These are phyloP conservation scores for Leucoraja erinaceus DNA, from an alignment of 2,113 vertebrate species.

Conservation along the genomic window DNA sequence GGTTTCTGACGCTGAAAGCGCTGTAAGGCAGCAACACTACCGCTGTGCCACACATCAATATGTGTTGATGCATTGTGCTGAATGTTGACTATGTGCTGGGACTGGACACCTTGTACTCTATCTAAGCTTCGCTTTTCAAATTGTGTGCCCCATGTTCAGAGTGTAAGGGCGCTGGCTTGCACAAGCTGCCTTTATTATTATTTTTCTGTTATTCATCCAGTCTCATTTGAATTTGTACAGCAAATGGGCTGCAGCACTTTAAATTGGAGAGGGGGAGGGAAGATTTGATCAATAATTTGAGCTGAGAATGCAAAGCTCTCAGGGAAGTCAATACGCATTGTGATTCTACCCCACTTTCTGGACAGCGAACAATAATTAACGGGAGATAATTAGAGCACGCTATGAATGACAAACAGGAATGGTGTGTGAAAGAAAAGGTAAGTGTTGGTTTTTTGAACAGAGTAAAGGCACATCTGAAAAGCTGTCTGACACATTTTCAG, in stretches of 20 bases:
- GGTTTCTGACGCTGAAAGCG: too few species aligned
- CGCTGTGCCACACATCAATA: too few species aligned
- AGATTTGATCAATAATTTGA: constrained; percentile 21
- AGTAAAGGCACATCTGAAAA: neutral
- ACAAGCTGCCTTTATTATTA: neutral
- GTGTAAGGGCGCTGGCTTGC: neutral
- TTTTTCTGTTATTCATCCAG: neutral
- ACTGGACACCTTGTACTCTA: too few species aligned
- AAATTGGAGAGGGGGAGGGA: neutral
- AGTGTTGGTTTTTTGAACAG: constrained; percentile 15
- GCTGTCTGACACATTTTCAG: constrained; percentile 17
- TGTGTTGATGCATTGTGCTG: neutral
- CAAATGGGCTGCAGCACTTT: neutral
- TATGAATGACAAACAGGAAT: neutral
- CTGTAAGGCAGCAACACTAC: too few species aligned
- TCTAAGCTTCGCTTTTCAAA: too few species aligned
- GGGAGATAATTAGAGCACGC: constrained; percentile 10
- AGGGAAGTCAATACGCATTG: constrained; percentile 26
- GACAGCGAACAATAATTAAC: constrained; percentile 23
- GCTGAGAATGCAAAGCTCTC: constrained; percentile 2
- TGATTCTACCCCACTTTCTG: neutral
- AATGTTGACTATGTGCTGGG: neutral
- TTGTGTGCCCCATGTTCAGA: neutral
- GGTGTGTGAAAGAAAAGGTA: neutral
- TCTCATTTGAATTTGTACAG: neutral